phyloP scores from a whole-genome alignment of 2,888 invertebrate species.

The Caenorhabditis imperialis region DNA sequence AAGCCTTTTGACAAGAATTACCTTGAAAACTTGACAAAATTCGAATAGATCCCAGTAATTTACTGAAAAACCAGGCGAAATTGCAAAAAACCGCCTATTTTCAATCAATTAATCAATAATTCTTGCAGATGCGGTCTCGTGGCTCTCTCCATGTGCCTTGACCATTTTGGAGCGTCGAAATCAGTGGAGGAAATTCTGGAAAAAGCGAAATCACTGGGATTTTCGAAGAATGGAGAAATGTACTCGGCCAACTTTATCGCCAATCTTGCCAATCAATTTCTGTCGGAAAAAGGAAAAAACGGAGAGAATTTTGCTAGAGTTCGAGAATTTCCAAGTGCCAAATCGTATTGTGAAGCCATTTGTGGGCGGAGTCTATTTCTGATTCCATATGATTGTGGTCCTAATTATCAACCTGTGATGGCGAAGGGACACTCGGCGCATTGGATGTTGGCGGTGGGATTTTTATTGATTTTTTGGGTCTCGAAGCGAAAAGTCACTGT shows the following conservation, averaged over 20 bases:
- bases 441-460: conserved; percentile 71
- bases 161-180: conserved; percentile 44
- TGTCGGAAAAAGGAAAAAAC: too few species aligned
- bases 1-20: too few species aligned
- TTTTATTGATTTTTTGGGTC: too few species aligned
- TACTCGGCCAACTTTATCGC: conserved; percentile 70
- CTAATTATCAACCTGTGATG: conserved; percentile 68
- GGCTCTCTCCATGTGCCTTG: conserved; percentile 55
- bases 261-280: conserved; percentile 45
- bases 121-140: conserved; percentile 63
- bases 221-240: conserved; percentile 90
- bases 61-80: too few species aligned
- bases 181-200: conserved; percentile 82
- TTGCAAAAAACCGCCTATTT: too few species aligned
- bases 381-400: conserved; percentile 76
- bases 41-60: too few species aligned
- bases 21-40: too few species aligned
- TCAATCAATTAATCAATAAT: too few species aligned
- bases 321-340: conserved; percentile 42
- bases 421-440: conserved; percentile 70
- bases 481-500: neutral
- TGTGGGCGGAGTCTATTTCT: conserved; percentile 48
- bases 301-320: conserved; percentile 33
- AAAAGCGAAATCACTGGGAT: conserved; percentile 83
- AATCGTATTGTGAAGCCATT: conserved; percentile 24